A percentile compares a stretch with the other conserved stretches of the same genome.
These are phyloP conservation scores for Spilarctia lutea DNA, from an alignment of 2,888 invertebrate species.

Conservation along the genomic window DNA sequence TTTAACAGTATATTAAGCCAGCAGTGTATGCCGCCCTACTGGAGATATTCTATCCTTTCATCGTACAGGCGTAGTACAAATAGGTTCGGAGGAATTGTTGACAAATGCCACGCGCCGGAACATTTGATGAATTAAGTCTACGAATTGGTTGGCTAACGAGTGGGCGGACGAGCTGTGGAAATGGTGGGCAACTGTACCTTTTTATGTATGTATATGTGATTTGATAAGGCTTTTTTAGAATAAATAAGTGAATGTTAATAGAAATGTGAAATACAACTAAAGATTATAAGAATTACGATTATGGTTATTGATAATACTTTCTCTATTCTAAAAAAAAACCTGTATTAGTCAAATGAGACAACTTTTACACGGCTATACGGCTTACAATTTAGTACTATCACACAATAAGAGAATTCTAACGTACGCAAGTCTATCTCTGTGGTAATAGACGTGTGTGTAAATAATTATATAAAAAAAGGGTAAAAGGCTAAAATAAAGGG, in stretches of 20 bases:
- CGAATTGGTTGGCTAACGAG: slow-evolving; percentile 46
- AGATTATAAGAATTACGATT: background rate
- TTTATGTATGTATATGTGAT: background rate
- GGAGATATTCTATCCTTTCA: background rate
- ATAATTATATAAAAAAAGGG: too few species aligned
- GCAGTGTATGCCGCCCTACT: slow-evolving; percentile 33
- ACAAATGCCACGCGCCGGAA: slow-evolving; percentile 38
- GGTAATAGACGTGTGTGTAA: too few species aligned
- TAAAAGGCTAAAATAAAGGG: too few species aligned
- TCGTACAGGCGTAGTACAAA: slow-evolving; percentile 32
- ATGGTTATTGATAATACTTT: background rate
- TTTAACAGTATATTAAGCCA: slow-evolving; percentile 5
- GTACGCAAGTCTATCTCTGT: too few species aligned
- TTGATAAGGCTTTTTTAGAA: background rate
- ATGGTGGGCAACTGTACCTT: slow-evolving; percentile 14
- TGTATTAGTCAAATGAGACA: background rate
- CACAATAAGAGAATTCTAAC: background rate
- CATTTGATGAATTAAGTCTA: slow-evolving; percentile 51
- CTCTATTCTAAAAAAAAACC: background rate
- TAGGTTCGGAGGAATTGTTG: slow-evolving; percentile 40
- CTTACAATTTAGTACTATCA: background rate
- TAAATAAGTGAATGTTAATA: background rate
- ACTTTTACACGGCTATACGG: too few species aligned
- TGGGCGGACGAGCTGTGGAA: slow-evolving; percentile 39
- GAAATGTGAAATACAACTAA: background rate